phyloP scores from a whole-genome alignment of 2,113 vertebrate species.

The Dunckerocampus dactyliophorus region DNA sequence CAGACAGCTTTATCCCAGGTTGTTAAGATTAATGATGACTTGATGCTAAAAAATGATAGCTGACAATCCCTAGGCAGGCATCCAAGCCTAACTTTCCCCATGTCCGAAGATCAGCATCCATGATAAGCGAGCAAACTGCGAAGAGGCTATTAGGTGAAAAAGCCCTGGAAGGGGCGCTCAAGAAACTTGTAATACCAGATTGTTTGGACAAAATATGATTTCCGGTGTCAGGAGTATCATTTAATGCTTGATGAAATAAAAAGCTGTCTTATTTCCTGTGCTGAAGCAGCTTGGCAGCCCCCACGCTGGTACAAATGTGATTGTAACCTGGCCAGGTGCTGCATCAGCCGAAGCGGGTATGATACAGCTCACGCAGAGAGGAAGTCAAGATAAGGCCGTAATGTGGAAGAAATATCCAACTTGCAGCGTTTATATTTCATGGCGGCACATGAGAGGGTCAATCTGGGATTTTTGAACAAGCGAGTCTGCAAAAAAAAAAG shows the following conservation, averaged over 20 bases:
- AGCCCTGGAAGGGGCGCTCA: neutral
- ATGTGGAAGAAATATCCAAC: conserved; percentile 15
- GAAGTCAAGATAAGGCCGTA: conserved; percentile 18
- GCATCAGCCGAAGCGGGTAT: conserved; percentile 9
- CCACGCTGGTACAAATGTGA: neutral
- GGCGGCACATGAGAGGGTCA: conserved; percentile 19
- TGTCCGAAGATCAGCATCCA: neutral
- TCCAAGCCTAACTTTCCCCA: neutral
- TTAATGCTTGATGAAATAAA: conserved; percentile 1
- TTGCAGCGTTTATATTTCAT: conserved; percentile 11
- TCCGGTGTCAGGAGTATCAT: neutral
- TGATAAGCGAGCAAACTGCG: neutral
- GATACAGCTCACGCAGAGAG: conserved; percentile 7
- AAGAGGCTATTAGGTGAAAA: neutral
- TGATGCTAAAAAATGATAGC: conserved; percentile 1
- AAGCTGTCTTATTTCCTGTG: neutral
- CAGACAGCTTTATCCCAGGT: neutral
- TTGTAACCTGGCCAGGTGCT: conserved; percentile 11
- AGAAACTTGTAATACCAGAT: neutral
- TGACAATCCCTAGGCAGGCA: neutral
- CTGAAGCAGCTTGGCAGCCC: neutral
- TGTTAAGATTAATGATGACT: neutral
- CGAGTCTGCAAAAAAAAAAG: conserved; percentile 17
- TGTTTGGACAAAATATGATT: neutral
- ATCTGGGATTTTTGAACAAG: conserved; percentile 14